phyloP scores from a whole-genome alignment of 2,113 vertebrate genomes.

The Xenotilapia flavipinnis region DNA sequence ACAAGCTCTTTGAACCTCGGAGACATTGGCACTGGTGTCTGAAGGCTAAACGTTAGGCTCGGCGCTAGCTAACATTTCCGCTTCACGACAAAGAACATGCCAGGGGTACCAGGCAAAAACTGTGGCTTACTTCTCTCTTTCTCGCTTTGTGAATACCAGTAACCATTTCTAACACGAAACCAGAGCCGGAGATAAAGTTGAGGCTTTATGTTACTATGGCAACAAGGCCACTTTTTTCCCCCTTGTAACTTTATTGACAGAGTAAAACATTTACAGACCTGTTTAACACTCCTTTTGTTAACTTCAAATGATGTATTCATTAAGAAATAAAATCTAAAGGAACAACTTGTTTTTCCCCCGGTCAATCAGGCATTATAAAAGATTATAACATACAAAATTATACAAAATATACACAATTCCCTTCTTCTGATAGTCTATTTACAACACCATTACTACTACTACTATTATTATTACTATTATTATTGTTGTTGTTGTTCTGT shows the following conservation, averaged over 20 bases:
- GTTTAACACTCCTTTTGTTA: neutral
- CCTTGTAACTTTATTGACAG: neutral
- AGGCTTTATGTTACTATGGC: neutral
- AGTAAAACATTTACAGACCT: neutral
- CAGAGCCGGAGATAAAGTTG: neutral
- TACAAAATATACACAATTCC: neutral
- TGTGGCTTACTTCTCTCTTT: neutral
- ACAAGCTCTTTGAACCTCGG: neutral
- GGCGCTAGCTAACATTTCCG: neutral
- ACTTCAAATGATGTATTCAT: neutral
- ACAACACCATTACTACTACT: neutral
- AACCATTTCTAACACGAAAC: neutral
- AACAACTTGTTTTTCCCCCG: rapidly evolving
- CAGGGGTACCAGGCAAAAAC: neutral
- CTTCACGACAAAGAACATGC: neutral
- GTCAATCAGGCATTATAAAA: neutral
- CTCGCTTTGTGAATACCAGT: neutral
- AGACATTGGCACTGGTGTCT: no score
- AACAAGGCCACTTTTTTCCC: neutral
- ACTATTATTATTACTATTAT: neutral
- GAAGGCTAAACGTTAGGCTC: neutral
- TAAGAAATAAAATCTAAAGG: neutral
- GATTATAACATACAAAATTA: neutral
- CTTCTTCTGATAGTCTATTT: neutral
- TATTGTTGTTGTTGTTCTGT: neutral